Conservation (phyloP, 35 echinoderm and acorn worm species). For the Apostichopus californicus region DNA sequence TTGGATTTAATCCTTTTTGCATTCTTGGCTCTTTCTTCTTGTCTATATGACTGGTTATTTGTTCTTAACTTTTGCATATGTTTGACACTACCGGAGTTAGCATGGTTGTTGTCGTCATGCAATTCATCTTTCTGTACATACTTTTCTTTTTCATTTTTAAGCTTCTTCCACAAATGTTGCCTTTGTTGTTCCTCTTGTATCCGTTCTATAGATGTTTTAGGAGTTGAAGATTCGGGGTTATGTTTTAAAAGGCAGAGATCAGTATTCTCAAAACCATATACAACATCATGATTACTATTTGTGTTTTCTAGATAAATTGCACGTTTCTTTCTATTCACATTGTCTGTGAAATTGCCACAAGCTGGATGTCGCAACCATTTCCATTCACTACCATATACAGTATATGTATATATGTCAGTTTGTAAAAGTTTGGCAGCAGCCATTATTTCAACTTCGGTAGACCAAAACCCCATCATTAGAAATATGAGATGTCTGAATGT, state of each 20-base stretch:
- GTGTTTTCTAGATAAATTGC: constrained; percentile 37
- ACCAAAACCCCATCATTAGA: neutral
- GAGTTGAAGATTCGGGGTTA: no score
- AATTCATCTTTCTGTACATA: neutral
- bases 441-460: constrained; percentile 27
- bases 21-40: neutral
- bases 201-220: neutral
- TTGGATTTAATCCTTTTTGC: neutral
- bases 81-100: neutral
- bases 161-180: neutral
- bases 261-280: neutral
- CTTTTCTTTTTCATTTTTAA: neutral
- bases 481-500: neutral
- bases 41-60: neutral
- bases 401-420: constrained; percentile 35
- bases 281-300: constrained; percentile 40
- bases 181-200: neutral
- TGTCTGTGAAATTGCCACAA: neutral
- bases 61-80: constrained; percentile 25
- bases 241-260: neutral
- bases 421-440: constrained; percentile 7
- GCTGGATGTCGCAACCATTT: constrained; percentile 28
- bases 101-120: neutral
- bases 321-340: neutral
- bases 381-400: neutral